Evolutionary conservation across 2,797 vertebrate genomes (phyloP).

Genomic region (Xiphophorus birchmanni): DNA sequence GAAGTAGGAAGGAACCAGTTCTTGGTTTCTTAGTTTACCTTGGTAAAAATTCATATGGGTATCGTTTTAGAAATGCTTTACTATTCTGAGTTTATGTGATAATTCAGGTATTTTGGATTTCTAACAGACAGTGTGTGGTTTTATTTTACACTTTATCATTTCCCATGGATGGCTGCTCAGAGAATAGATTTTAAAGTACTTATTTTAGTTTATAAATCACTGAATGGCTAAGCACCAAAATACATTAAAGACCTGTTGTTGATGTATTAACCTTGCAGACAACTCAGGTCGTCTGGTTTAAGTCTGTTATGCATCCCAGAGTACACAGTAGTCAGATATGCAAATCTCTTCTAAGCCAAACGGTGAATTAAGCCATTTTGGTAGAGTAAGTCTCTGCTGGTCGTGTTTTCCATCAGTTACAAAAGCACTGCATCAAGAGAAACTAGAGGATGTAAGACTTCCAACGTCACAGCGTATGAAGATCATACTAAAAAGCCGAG

Average conservation of each 20-base stretch:
- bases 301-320: background rate
- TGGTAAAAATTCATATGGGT: background rate
- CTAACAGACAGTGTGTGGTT: background rate
- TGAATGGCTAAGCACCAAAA: no score
- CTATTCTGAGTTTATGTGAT: background rate
- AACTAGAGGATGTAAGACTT: background rate
- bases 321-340: background rate
- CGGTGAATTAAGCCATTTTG: background rate
- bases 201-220: no score
- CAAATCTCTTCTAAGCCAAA: background rate
- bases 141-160: background rate
- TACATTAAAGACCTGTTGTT: no score
- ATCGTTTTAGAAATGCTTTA: background rate
- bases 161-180: background rate
- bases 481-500: background rate
- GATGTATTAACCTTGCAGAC: no score
- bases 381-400: constrained; percentile 4
- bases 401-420: constrained; percentile 4
- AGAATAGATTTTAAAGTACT: no score
- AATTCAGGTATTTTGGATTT: background rate
- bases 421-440: background rate
- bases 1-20: background rate
- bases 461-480: background rate
- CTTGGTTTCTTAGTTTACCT: background rate
- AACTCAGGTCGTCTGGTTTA: no score